phyloP scores from a whole-genome alignment of 2,888 invertebrate genomes.

The Caenorhabditis imperialis region DNA sequence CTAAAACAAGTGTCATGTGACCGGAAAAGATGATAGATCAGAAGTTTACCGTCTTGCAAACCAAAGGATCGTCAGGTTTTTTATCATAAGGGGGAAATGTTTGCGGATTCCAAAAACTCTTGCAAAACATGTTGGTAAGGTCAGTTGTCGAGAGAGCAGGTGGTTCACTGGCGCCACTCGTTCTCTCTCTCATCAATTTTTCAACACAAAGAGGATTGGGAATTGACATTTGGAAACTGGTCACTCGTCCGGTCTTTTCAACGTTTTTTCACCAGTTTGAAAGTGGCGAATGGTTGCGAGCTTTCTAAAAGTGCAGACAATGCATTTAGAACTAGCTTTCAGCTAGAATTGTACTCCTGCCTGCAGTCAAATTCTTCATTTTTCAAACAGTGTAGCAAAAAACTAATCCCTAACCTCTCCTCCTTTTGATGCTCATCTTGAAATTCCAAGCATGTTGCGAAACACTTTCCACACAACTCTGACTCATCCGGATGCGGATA shows the following conservation, averaged over 20 bases:
- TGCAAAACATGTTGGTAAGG: too few relatives aligned
- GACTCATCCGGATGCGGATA: slow-evolving; percentile 51
- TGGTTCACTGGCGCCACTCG: slow-evolving; percentile 3
- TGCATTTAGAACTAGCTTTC: too few relatives aligned
- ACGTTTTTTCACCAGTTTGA: background rate
- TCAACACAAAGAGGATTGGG: slow-evolving; percentile 17
- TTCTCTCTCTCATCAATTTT: slow-evolving; percentile 28
- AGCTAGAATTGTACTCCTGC: too few relatives aligned
- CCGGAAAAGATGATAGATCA: slow-evolving; percentile 45
- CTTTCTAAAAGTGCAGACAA: too few relatives aligned
- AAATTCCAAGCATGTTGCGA: slow-evolving; percentile 32
- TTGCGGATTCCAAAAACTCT: too few relatives aligned
- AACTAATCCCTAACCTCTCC: slow-evolving; percentile 3
- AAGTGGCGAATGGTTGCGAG: too few relatives aligned
- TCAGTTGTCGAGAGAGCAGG: slow-evolving; percentile 42
- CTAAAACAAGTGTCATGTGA: slow-evolving; percentile 46
- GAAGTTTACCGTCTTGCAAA: slow-evolving; percentile 26
- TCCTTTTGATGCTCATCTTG: background rate
- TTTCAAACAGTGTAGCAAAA: slow-evolving; percentile 1
- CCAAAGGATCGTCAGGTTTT: too few relatives aligned
- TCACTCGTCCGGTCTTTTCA: background rate
- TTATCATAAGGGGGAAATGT: too few relatives aligned
- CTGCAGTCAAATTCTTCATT: background rate
- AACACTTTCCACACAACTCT: slow-evolving; percentile 55
- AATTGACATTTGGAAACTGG: slow-evolving; percentile 8